Conservation (phyloP, 92 coral and sea anemone genomes). For the Blastomussa wellsi region DNA sequence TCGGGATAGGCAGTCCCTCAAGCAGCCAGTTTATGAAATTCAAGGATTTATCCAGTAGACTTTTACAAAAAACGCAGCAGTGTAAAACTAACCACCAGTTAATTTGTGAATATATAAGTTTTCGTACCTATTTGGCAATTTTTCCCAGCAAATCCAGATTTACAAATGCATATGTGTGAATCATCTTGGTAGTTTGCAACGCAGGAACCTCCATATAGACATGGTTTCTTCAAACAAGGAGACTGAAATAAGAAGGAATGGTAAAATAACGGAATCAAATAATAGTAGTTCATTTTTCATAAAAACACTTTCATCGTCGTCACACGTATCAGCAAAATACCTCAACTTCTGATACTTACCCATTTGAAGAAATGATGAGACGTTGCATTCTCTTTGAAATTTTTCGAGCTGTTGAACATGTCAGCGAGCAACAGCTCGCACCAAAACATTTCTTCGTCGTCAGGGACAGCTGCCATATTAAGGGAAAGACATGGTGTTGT, state of each 20-base stretch:
- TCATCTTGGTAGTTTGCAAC: slow-evolving; percentile 11
- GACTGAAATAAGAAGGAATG: not conserved
- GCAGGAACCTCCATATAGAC: slow-evolving; percentile 39
- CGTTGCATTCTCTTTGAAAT: slow-evolving; percentile 2
- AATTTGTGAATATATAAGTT: too few species aligned
- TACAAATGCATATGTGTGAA: slow-evolving; percentile 33
- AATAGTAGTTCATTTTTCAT: not conserved
- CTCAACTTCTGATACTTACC: not conserved
- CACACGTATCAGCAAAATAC: too few species aligned
- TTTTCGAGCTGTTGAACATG: slow-evolving; percentile 9
- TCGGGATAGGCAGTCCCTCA: too few species aligned
- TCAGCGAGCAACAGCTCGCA: slow-evolving; percentile 25
- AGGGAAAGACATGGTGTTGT: not conserved
- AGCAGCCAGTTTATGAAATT: too few species aligned
- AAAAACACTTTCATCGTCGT: not conserved
- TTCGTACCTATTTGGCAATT: slow-evolving; percentile 39
- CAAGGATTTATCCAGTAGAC: too few species aligned
- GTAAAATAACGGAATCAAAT: not conserved
- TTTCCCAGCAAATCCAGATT: slow-evolving; percentile 31
- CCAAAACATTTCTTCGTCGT: not conserved
- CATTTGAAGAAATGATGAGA: slow-evolving; percentile 14
- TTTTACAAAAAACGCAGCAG: too few species aligned
- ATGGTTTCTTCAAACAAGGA: slow-evolving; percentile 34
- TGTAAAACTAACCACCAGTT: too few species aligned
- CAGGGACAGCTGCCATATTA: not conserved